A percentile compares a stretch with the other conserved stretches of the same genome.
phyloP scores from a whole-genome alignment of 1,140 invertebrate genomes.

The Achroia grisella region DNA sequence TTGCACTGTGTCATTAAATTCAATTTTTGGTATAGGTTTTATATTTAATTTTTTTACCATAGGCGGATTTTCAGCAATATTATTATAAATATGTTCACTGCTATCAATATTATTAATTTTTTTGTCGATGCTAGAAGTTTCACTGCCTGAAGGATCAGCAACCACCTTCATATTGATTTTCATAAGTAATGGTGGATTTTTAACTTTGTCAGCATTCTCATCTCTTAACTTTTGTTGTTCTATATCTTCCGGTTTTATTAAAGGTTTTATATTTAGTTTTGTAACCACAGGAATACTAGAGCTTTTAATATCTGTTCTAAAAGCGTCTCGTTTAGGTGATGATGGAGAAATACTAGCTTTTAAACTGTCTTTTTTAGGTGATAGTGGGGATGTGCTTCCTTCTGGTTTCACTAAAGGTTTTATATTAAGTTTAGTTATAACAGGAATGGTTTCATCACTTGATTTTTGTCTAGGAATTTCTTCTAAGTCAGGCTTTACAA shows the following conservation, averaged over 20 bases:
- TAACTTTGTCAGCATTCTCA: conserved; percentile 33
- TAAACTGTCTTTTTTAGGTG: conserved; percentile 41
- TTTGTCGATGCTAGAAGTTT: conserved; percentile 13
- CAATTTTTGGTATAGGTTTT: conserved; percentile 22
- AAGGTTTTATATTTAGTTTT: conserved; percentile 63
- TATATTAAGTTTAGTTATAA: conserved; percentile 56
- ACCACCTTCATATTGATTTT: conserved; percentile 62
- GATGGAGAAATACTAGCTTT: conserved; percentile 25
- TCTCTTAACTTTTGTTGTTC: conserved; percentile 29
- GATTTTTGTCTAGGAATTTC: conserved; percentile 25
- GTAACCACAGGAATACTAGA: conserved; percentile 39
- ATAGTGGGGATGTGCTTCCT: conserved; percentile 28
- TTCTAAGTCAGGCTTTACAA: conserved; percentile 43
- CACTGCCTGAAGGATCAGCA: conserved; percentile 31
- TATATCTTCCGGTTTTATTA: conserved; percentile 33
- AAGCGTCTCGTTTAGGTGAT: conserved; percentile 44
- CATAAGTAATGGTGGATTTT: conserved; percentile 63
- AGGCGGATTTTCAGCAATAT: conserved; percentile 27
- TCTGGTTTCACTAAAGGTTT: conserved; percentile 52
- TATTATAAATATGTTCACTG: conserved; percentile 28
- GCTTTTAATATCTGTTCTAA: conserved; percentile 22
- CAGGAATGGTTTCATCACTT: conserved; percentile 45
- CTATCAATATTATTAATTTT: conserved; percentile 13
- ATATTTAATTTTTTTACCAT: conserved; percentile 30
- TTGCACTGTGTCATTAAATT: conserved; percentile 4